Percentiles rank a stretch among this genome's conserved stretches.
Conservation (phyloP, 2,797 vertebrate genomes). For the Darevskia mixta region DNA sequence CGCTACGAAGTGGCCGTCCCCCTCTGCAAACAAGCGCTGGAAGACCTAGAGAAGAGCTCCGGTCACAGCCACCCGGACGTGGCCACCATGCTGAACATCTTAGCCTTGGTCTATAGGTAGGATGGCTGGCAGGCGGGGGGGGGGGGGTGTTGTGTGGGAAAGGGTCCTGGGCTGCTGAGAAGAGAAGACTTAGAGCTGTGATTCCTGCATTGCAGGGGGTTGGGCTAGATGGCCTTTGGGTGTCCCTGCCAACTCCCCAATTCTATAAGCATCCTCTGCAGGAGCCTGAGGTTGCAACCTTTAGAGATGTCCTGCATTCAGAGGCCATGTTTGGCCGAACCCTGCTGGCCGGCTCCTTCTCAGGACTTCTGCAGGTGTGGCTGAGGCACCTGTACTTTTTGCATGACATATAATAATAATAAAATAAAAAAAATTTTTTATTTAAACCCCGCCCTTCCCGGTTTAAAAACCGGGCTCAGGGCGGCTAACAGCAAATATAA, state of each 20-base stretch:
- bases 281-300: not conserved
- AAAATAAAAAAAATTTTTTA: too few relatives aligned
- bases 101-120: conserved; percentile 91
- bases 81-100: conserved; percentile 92
- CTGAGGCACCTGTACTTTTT: accelerated
- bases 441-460: too few relatives aligned
- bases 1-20: conserved; percentile 92
- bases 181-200: too few relatives aligned
- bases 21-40: conserved; percentile 90
- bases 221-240: too few relatives aligned
- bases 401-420: too few relatives aligned
- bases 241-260: not conserved
- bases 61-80: conserved; percentile 92
- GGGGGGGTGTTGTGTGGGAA: too few relatives aligned
- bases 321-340: not conserved
- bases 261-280: not conserved
- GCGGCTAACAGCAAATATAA: too few relatives aligned
- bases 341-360: not conserved
- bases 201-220: too few relatives aligned
- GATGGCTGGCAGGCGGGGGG: not conserved
- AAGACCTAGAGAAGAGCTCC: conserved; percentile 91
- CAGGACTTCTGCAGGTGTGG: too few relatives aligned
- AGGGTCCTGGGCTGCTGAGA: too few relatives aligned
- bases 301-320: not conserved
- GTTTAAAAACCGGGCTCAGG: too few relatives aligned